phyloP scores from a whole-genome alignment of 2,113 vertebrate species.

The Archilochus colubris region DNA sequence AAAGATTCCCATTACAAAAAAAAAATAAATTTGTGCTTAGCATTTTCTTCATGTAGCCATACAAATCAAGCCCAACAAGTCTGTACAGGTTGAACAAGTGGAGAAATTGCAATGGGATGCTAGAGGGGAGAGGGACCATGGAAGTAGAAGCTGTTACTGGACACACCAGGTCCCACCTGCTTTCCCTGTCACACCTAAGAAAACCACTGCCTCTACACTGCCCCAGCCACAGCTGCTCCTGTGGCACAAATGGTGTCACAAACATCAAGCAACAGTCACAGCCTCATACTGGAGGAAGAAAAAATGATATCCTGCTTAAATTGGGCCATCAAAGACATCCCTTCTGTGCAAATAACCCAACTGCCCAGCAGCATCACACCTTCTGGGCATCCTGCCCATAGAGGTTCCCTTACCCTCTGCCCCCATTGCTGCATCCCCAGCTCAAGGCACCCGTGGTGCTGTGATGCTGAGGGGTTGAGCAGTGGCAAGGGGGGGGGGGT shows the following conservation, averaged over 20 bases:
- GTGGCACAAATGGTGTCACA: accelerated
- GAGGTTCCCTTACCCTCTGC: neutral
- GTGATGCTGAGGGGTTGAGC: neutral
- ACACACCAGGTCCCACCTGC: neutral
- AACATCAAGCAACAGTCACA: neutral
- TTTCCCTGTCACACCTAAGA: neutral
- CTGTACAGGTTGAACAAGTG: neutral
- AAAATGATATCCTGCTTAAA: neutral
- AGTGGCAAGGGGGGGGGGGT: neutral
- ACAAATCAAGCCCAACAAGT: neutral
- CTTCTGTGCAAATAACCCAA: neutral
- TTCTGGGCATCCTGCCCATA: neutral
- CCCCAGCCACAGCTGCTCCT: neutral
- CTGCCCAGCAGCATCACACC: accelerated
- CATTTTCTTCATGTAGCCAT: neutral
- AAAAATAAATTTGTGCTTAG: neutral
- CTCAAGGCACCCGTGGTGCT: neutral
- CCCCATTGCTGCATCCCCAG: accelerated
- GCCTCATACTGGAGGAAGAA: neutral
- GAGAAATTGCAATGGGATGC: neutral
- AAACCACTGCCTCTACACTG: accelerated
- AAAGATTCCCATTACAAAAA: neutral
- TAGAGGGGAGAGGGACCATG: accelerated
- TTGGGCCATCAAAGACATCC: neutral
- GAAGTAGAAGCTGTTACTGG: neutral